These are phyloP conservation scores for Elephantulus edwardii DNA, from an alignment of 2,113 vertebrate genomes.

Conservation along the genomic window DNA sequence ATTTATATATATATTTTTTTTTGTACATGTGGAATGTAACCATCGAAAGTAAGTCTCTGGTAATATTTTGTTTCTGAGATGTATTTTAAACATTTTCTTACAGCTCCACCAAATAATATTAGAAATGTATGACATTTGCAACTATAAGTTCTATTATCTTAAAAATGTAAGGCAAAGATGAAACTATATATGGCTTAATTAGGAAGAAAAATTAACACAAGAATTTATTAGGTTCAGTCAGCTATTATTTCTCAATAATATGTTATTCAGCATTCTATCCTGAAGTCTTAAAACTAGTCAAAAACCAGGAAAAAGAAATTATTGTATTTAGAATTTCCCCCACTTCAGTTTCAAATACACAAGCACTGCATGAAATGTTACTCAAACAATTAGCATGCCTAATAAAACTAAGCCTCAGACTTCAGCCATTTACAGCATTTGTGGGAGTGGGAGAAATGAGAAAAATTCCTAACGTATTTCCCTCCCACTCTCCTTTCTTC, in stretches of 20 bases:
- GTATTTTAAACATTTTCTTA: background rate
- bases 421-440: constrained; percentile 63
- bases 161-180: background rate
- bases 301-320: constrained; percentile 59
- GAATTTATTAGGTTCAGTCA: constrained; percentile 77
- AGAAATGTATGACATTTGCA: background rate
- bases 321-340: constrained; percentile 70
- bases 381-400: constrained; percentile 59
- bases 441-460: constrained; percentile 69
- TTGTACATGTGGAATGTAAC: background rate
- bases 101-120: background rate
- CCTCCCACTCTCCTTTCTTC: constrained; percentile 75
- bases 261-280: constrained; percentile 34
- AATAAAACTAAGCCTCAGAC: constrained; percentile 59
- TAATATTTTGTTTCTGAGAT: constrained; percentile 26
- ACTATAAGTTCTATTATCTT: background rate
- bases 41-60: background rate
- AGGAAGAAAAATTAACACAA: constrained; percentile 48
- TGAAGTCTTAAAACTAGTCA: constrained; percentile 62
- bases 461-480: constrained; percentile 76
- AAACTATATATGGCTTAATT: constrained; percentile 39
- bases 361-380: constrained; percentile 61
- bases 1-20: too few relatives aligned
- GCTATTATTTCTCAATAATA: constrained; percentile 71
- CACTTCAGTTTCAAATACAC: constrained; percentile 61